Evolutionary conservation across 2,888 invertebrate genomes (phyloP).

Genomic region (Tinea trinotella): DNA sequence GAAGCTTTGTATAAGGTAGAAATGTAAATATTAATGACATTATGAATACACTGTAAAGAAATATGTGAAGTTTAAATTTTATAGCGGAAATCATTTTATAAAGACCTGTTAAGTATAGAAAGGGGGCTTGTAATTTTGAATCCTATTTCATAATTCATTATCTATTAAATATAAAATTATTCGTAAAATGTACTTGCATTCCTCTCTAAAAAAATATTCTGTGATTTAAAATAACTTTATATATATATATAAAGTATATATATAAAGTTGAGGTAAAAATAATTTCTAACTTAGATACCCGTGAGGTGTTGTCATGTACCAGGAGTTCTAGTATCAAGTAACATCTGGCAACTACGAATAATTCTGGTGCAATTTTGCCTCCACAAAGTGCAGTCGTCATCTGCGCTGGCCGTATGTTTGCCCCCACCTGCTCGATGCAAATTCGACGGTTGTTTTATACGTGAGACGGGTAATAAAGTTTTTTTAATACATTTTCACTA

Average conservation of each 20-base stretch:
- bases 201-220: too few species aligned
- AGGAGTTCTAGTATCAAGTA: slow-evolving; percentile 23
- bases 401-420: slow-evolving; percentile 27
- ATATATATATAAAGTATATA: too few species aligned
- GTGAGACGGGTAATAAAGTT: slow-evolving; percentile 20
- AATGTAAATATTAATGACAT: slow-evolving; percentile 27
- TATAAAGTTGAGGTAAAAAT: not conserved
- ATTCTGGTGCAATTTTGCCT: slow-evolving; percentile 42
- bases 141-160: too few species aligned
- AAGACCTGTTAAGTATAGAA: not conserved
- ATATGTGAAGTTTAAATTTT: not conserved
- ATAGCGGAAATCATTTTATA: not conserved
- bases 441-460: slow-evolving; percentile 34
- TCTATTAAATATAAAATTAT: too few species aligned
- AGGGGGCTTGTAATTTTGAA: not conserved
- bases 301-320: not conserved
- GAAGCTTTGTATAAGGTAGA: slow-evolving; percentile 39
- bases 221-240: not conserved
- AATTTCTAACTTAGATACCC: not conserved
- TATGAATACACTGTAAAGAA: slow-evolving; percentile 19
- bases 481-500: slow-evolving; percentile 18
- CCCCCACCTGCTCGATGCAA: slow-evolving; percentile 27
- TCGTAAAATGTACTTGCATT: too few species aligned
- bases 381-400: slow-evolving; percentile 42
- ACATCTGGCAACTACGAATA: slow-evolving; percentile 38